Percentiles rank a stretch among this genome's conserved stretches.
Evolutionary conservation across 2,888 invertebrate genomes (phyloP).

Genomic region (Drosophila demipolita): DNA sequence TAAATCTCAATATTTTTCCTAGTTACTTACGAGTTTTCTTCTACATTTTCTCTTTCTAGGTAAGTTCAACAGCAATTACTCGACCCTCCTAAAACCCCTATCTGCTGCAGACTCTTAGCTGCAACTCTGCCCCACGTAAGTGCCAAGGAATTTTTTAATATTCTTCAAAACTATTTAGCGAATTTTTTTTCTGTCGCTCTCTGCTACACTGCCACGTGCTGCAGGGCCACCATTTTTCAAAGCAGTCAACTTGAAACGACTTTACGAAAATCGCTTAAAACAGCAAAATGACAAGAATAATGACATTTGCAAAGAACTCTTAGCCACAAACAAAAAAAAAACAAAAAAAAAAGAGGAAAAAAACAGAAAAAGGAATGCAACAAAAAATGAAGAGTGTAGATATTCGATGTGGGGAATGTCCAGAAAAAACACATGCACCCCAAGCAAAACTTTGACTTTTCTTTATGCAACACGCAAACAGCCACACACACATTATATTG

Average conservation of each 20-base stretch:
- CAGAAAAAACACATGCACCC: constrained; percentile 56
- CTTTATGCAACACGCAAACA: constrained; percentile 32
- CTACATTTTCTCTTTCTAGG: constrained; percentile 41
- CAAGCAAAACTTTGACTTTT: constrained; percentile 72
- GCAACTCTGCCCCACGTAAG: constrained; percentile 44
- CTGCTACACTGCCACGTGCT: constrained; percentile 22
- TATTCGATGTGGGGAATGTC: constrained; percentile 20
- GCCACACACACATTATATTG: constrained; percentile 52
- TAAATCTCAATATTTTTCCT: constrained; percentile 20
- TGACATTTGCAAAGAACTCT: constrained; percentile 72
- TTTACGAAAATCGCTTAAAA: constrained; percentile 79
- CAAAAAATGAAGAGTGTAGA: constrained; percentile 37
- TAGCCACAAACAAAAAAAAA: constrained; percentile 54
- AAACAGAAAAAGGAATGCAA: constrained; percentile 22
- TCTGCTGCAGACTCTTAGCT: background rate
- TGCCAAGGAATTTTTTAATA: constrained; percentile 62
- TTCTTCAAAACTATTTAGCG: constrained; percentile 54
- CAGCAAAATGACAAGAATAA: constrained; percentile 79
- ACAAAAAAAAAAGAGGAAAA: constrained; percentile 31
- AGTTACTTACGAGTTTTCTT: constrained; percentile 26
- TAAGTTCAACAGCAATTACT: constrained; percentile 35
- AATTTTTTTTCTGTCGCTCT: constrained; percentile 12
- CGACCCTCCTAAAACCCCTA: background rate
- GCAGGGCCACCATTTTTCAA: constrained; percentile 64
- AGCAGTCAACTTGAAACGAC: constrained; percentile 73